Evolutionary conservation across 1,140 invertebrate species (phyloP).

Genomic region (Calycopis cecrops): DNA sequence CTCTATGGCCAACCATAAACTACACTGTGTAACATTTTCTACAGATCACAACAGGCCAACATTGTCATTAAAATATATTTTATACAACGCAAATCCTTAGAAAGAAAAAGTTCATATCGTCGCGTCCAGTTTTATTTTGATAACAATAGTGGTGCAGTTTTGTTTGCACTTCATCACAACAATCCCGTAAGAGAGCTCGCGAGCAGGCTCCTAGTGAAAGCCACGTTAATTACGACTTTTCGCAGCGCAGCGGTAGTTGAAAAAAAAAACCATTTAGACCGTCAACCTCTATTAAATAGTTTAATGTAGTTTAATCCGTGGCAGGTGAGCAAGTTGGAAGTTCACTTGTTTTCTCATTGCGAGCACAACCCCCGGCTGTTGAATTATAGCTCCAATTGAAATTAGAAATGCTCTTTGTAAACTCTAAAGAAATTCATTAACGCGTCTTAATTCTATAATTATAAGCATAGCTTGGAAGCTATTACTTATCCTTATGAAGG

Average conservation of each 20-base stretch:
- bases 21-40: too few species aligned
- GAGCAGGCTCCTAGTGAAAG: constrained; percentile 33
- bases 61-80: too few species aligned
- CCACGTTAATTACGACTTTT: constrained; percentile 53
- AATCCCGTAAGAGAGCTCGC: constrained; percentile 39
- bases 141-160: constrained; percentile 32
- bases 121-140: constrained; percentile 28
- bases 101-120: constrained; percentile 8
- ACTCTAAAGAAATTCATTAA: constrained; percentile 15
- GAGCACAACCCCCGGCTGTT: constrained; percentile 17
- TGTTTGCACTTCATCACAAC: constrained; percentile 32
- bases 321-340: constrained; percentile 37
- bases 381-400: constrained; percentile 33
- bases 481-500: not conserved
- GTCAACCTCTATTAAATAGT: constrained; percentile 36
- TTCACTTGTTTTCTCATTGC: constrained; percentile 34
- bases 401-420: constrained; percentile 25
- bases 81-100: constrained; percentile 1
- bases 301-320: constrained; percentile 41
- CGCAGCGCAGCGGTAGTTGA: constrained; percentile 35
- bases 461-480: not conserved
- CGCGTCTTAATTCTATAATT: constrained; percentile 4
- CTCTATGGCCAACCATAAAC: too few species aligned
- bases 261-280: constrained; percentile 41
- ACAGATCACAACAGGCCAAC: too few species aligned